phyloP scores from a whole-genome alignment of 2,113 vertebrate genomes.

The Delphinapterus leucas region DNA sequence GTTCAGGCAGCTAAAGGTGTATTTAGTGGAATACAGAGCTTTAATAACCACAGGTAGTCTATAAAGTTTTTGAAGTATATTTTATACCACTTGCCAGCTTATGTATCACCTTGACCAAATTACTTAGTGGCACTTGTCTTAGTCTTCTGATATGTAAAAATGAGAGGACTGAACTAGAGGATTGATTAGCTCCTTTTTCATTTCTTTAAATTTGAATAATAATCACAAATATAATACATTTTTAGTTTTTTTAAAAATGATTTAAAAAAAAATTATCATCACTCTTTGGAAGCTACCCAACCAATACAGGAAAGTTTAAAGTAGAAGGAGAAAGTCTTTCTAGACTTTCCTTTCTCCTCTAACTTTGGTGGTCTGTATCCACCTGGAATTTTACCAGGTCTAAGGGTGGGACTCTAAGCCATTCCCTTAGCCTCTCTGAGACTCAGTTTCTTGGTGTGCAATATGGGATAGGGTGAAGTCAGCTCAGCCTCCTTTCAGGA shows the following conservation, averaged over 20 bases:
- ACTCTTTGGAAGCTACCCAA: background rate
- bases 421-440: background rate
- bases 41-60: background rate
- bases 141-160: background rate
- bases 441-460: background rate
- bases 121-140: background rate
- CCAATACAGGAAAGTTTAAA: background rate
- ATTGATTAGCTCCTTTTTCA: background rate
- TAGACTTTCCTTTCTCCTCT: background rate
- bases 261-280: background rate
- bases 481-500: background rate
- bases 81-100: background rate
- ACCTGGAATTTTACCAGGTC: background rate
- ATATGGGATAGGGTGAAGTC: background rate
- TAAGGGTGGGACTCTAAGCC: background rate
- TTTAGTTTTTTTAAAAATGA: background rate
- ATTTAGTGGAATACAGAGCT: background rate
- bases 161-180: background rate
- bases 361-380: background rate
- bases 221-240: background rate
- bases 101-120: background rate
- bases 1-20: background rate
- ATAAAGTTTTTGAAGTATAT: background rate
- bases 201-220: background rate
- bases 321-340: background rate